Percentiles rank a stretch among this genome's conserved stretches.
phyloP scores from a whole-genome alignment of 1,140 invertebrate species.

The Lysiphlebus fabarum region DNA sequence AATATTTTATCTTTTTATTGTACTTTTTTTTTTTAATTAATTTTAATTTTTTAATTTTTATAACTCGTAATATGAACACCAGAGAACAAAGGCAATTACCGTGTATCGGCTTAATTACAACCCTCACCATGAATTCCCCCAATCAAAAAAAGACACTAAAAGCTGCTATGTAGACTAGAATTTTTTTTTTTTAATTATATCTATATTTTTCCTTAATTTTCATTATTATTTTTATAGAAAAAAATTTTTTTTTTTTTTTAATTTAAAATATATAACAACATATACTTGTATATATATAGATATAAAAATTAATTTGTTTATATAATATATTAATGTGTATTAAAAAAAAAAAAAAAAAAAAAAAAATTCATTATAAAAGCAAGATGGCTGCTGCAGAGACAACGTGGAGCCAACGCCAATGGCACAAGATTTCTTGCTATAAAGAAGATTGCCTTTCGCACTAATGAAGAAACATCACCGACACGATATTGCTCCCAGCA shows the following conservation, averaged over 20 bases:
- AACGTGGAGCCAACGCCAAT: constrained; percentile 23
- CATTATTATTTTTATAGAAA: too few species aligned
- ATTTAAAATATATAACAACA: too few species aligned
- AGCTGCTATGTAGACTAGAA: not conserved
- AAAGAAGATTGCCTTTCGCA: constrained; percentile 43
- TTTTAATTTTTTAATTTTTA: not conserved
- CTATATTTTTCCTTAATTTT: too few species aligned
- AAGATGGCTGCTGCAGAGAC: constrained; percentile 18
- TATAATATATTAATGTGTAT: too few species aligned
- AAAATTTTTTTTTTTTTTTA: too few species aligned
- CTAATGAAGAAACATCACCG: constrained; percentile 51
- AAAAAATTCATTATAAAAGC: constrained; percentile 15
- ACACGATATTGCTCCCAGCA: constrained; percentile 39
- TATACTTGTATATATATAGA: too few species aligned
- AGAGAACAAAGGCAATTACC: constrained; percentile 38
- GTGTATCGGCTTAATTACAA: constrained; percentile 39
- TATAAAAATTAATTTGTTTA: too few species aligned
- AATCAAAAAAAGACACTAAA: not conserved
- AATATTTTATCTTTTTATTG: too few species aligned
- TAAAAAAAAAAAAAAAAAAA: not conserved
- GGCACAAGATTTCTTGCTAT: constrained; percentile 47
- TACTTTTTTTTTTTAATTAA: not conserved
- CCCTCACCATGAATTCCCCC: constrained; percentile 24
- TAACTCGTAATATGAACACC: not conserved
- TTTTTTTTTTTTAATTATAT: too few species aligned